Evolutionary conservation across 1,140 invertebrate species (phyloP), one percentile per base, ranked within the genome.

Genomic region (Dryas iulia): DNA sequence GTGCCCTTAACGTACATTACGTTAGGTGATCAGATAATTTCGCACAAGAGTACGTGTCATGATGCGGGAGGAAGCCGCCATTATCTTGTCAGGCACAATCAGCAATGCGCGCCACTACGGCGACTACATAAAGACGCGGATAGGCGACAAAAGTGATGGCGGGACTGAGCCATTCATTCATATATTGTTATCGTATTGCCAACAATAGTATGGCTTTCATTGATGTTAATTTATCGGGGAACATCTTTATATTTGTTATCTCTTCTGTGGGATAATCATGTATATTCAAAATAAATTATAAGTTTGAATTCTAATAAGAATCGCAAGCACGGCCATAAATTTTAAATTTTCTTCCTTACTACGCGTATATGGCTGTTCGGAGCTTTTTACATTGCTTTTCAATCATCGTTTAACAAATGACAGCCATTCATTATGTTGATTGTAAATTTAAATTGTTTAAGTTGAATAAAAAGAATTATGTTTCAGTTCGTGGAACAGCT

Each of bases 21-120:
- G 52, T 59, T 72, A 58, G 71, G 73, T 78, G 73, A 74, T 72
- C 76, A 73, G 74, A 74, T 84, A 83, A 86, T 86, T 87, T 54
- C 23, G 60, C 78, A 75, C 74, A 72, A 71, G 70, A 84, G 79
- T 80, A 80, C 83, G 76, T 84, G 78, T 79, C 59, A 71, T 82
- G 78, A 86, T 87, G 80, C 86, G 88, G 84, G 86, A 90, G 88
- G 88, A 90, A 87, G 81, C 78, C 59, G 77, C 81, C 86, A 89
- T 90, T 90, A 90, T 89, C 86, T 74, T 89, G 88, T 90, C 88
- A 87, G 78, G 82, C 73, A 73, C 88, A 91, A 91, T 91, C 88
- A 87, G 82, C 71, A 76, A 74, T 69, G 74, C 82, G 74, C 74
- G 60, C 74, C 66, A 69, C 60, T 64, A 61, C 52, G 54, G 72